A percentile compares a stretch with the other conserved stretches of the same genome.
These are phyloP conservation scores for Leucoma salicis DNA, from an alignment of 2,888 invertebrate species.

Conservation along the genomic window DNA sequence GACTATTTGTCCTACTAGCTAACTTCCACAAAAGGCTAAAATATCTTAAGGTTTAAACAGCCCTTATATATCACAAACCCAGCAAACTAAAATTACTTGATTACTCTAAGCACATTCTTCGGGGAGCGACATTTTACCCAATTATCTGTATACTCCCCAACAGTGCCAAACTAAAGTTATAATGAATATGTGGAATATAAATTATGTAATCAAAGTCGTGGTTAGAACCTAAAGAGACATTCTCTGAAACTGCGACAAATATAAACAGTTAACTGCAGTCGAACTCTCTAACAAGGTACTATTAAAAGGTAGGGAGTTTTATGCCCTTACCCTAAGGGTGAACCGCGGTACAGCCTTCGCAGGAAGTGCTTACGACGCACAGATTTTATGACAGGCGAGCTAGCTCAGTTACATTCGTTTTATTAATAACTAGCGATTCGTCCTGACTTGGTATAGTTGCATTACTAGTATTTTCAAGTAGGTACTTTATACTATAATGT, in stretches of 20 bases:
- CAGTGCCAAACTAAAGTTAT: slow-evolving; percentile 7
- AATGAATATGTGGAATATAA: slow-evolving; percentile 5
- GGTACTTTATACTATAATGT: too few relatives aligned
- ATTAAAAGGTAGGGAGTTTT: slow-evolving; percentile 32
- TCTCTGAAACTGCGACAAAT: slow-evolving; percentile 29
- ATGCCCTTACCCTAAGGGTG: slow-evolving; percentile 12
- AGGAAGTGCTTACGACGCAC: not conserved
- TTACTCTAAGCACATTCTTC: too few relatives aligned
- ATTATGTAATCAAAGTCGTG: slow-evolving; percentile 27
- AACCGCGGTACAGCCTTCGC: not conserved
- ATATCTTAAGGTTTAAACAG: too few relatives aligned
- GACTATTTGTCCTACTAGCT: too few relatives aligned
- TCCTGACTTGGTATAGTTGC: too few relatives aligned
- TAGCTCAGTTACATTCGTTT: too few relatives aligned
- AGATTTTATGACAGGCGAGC: not conserved
- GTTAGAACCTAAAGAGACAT: slow-evolving; percentile 33
- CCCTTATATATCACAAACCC: too few relatives aligned
- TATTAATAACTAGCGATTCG: too few relatives aligned
- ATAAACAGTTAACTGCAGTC: slow-evolving; percentile 29
- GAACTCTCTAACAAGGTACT: slow-evolving; percentile 29
- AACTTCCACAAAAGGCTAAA: too few relatives aligned
- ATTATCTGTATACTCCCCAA: not conserved
- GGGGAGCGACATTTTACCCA: not conserved
- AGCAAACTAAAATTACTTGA: too few relatives aligned
- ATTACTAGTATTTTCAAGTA: too few relatives aligned